Conservation (phyloP, 2,113 vertebrate genomes). For the Peromyscus polionotus region DNA sequence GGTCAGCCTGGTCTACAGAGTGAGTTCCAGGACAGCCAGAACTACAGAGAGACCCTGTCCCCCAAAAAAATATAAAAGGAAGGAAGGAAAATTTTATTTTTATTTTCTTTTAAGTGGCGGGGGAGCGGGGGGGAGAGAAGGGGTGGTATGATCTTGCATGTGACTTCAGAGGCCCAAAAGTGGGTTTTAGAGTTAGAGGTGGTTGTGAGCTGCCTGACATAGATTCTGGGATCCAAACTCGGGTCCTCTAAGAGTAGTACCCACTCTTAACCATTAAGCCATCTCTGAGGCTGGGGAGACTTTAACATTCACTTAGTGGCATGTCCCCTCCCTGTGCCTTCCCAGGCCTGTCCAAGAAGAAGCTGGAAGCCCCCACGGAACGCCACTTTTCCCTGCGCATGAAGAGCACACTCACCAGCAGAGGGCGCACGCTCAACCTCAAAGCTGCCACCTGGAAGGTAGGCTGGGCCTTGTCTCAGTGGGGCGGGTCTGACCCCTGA, state of each 20-base stretch:
- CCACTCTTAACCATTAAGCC: neutral
- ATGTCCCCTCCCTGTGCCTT: too few relatives aligned
- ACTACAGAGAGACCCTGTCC: neutral
- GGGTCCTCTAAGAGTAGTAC: neutral
- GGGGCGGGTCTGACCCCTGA: neutral
- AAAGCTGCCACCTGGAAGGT: slow-evolving; percentile 95
- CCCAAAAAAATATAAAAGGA: neutral
- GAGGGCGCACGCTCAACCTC: slow-evolving; percentile 92
- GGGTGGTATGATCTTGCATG: neutral
- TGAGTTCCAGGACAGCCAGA: neutral
- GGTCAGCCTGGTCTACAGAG: neutral
- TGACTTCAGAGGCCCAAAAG: neutral
- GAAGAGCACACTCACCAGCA: slow-evolving; percentile 93
- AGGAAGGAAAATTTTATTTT: neutral
- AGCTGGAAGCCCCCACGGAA: slow-evolving; percentile 75
- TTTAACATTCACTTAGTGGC: neutral
- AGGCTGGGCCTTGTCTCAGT: neutral
- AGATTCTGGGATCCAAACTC: neutral
- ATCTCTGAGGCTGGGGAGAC: neutral
- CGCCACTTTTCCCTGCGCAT: slow-evolving; percentile 91
- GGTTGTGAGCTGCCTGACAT: neutral
- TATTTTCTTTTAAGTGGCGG: neutral
- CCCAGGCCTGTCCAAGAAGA: slow-evolving; percentile 88
- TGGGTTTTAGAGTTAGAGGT: neutral
- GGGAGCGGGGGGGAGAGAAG: rapidly evolving